A percentile compares a stretch with the other conserved stretches of the same genome.
phyloP scores from a whole-genome alignment of 2,113 vertebrate species.

The Antechinus stuartii region DNA sequence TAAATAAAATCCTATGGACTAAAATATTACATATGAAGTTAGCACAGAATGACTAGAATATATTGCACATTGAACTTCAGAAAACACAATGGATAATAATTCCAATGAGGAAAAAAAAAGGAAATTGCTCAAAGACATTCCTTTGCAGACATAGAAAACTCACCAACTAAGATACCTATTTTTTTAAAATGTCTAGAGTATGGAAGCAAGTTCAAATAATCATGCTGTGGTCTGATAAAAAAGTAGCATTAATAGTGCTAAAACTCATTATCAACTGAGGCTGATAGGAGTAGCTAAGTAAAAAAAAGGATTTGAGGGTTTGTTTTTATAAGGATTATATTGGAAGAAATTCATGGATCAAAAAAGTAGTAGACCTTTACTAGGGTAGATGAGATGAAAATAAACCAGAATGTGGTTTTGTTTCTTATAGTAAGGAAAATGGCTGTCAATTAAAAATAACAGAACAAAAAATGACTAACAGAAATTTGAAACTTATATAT shows the following conservation, averaged over 20 bases:
- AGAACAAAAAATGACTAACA: background rate
- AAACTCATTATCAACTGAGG: background rate
- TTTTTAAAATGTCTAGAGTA: background rate
- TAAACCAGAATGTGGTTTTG: background rate
- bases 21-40: background rate
- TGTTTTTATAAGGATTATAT: background rate
- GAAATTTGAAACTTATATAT: background rate
- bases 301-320: background rate
- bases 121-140: background rate
- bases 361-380: background rate
- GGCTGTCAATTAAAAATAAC: background rate
- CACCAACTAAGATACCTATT: background rate
- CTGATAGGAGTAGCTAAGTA: background rate
- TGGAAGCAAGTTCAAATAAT: background rate
- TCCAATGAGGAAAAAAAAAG: background rate
- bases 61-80: background rate
- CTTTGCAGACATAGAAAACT: background rate
- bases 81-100: background rate
- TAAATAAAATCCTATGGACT: background rate
- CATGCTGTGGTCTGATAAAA: background rate
- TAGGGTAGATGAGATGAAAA: background rate
- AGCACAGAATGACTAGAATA: background rate
- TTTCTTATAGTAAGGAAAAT: background rate
- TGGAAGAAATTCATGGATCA: background rate
- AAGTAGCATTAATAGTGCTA: background rate